Base-by-base conservation (phyloP, 2,797 vertebrate species). In the Sitta carolinensis region DNA sequence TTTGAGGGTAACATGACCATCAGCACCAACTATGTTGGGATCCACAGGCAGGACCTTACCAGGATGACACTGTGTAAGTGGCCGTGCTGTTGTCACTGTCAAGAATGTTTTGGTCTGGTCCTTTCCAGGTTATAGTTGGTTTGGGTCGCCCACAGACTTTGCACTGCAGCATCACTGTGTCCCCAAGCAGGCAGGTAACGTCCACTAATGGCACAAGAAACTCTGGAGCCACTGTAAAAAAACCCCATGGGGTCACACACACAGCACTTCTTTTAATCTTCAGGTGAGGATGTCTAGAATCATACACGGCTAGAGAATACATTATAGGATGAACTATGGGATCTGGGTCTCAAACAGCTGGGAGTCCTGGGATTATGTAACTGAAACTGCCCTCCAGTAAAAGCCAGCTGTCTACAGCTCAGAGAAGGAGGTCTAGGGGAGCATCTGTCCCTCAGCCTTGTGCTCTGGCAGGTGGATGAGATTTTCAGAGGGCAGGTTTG, bases 91-190 rank as follows among this genome's bases (percentile, higher is more conserved):
- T 98, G 97, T 98, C 98, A 50, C 98, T 99, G 97, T 99, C 98
- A 30, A 99, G 98, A 18, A 98, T 97, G 94, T 97, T 99, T 97
- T 99, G 99, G 96, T 99, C 99, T 0, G 99, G 99, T 54, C 99
- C 99, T 92, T 99, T 99, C 97, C 99, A 99, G 64, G 98, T 99
- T 86, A 99, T 94, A 1, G 96, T 98, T 83, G 99, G 99, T 97
- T 99, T 99, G 9, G 99, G 99, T 45, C 99, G 98, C 16, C 99
- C 99, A 23, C 99, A 99, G 22, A 99, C 99, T 97, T 99, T 99
- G 97, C 99, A 99, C 93, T 99, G 99, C 80, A 99, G 97, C 64
- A 98, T 98, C 84, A 99, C 99, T 0, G 99, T 99, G 97, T 99
- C 99, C 1, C 99, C 99, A 1, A 99, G 98, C 6, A 99, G 98